A percentile compares a stretch with the other conserved stretches of the same genome.
phyloP scores from a whole-genome alignment of 2,113 vertebrate genomes.

The Cheirogaleus medius region DNA sequence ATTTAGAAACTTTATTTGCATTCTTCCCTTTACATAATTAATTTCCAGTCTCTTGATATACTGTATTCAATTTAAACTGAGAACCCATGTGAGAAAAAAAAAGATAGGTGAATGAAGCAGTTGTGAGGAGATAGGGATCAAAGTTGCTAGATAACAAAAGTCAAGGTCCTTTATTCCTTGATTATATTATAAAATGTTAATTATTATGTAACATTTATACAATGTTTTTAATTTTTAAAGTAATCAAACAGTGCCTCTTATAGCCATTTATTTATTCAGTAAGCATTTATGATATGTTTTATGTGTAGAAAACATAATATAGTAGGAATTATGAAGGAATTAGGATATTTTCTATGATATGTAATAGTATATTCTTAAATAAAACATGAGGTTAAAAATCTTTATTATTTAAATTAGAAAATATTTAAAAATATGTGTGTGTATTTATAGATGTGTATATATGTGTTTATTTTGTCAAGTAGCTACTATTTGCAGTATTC shows the following conservation, averaged over 20 bases:
- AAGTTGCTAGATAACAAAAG: background rate
- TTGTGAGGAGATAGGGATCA: background rate
- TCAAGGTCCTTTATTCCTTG: background rate
- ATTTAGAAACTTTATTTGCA: slow-evolving; percentile 26
- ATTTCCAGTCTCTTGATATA: background rate
- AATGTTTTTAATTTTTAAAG: slow-evolving; percentile 36
- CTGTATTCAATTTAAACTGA: slow-evolving; percentile 41
- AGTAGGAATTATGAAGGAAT: background rate
- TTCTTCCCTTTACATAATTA: background rate
- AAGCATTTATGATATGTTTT: background rate
- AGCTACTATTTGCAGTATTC: background rate
- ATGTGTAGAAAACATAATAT: background rate
- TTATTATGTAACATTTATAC: background rate
- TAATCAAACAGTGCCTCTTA: background rate
- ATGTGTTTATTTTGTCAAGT: background rate
- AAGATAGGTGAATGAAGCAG: background rate
- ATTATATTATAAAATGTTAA: background rate
- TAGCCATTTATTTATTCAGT: background rate
- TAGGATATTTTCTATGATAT: background rate
- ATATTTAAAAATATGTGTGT: background rate
- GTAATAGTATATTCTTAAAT: background rate
- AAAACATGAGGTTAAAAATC: background rate
- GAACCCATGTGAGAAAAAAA: background rate
- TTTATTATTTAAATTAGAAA: slow-evolving; percentile 37
- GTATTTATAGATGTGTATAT: background rate